Base-by-base conservation (phyloP, 2,888 invertebrate genomes). In the Eurytoma californica region DNA sequence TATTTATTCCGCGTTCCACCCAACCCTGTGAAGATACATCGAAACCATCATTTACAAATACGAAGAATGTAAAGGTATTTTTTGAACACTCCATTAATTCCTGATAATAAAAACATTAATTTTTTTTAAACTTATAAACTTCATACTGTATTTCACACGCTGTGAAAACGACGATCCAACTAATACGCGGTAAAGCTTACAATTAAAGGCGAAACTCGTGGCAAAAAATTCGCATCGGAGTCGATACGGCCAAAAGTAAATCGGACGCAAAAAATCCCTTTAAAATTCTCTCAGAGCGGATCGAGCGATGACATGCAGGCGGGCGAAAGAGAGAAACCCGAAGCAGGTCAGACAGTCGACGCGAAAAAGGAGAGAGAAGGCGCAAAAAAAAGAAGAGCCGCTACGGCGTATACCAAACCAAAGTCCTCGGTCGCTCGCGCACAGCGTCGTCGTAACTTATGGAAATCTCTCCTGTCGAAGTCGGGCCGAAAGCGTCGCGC, bases 401-500 rank as follows among this genome's bases (percentile, higher is more conserved):
- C 28, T 13, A 3, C 58, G 18, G 14, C 53, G 53, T 39, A 30
- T 49, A 30, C 24, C 39, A 72, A 69, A 63, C 58, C 58, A 65
- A 68, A 73, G 73, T 68, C 55, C 63, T 63, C 60, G 49, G 60
- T 60, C n/a, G 49, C 53, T 28, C 20, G 13, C 49, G 66, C 28
- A 39, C 55, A 39, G 28, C 20, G 58, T 72, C 57, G 47, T 58
- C 53, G 72, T 72, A 77, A 80, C 72, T 80, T 76, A 80, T 72
- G 72, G 47, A 80, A 77, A 80, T 80, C 72, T 72, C 72, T 53
- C 39, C 30, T 53, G 63, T 63, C 63, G 67, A 76, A 76, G 49
- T 73, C 30, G 20, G 53, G 53, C 5, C 53, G 53, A 60, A 24
- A 60, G 18, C 53, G 67, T 28, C 24, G 60, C 14, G 51, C 63